phyloP scores from a whole-genome alignment of 2,888 invertebrate genomes.

The Sminthurinus aureus region DNA sequence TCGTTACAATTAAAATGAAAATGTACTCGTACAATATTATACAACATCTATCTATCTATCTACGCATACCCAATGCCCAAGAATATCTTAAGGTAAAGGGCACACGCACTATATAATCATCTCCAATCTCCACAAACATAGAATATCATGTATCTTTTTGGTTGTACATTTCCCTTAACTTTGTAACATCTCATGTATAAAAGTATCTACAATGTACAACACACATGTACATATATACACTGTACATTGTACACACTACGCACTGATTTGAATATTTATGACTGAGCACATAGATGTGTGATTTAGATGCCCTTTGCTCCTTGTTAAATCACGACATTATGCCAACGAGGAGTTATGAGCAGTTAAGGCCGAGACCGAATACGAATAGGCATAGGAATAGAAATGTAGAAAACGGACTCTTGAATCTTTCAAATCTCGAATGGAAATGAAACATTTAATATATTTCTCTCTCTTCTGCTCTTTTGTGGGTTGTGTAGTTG shows the following conservation, averaged over 20 bases:
- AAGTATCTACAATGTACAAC: no score
- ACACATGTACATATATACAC: background rate
- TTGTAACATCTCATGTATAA: no score
- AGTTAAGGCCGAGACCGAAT: background rate
- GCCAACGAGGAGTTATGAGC: background rate
- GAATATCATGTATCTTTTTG: background rate
- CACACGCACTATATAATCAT: no score
- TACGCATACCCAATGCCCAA: no score
- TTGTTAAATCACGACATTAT: conserved; percentile 28
- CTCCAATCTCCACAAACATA: background rate
- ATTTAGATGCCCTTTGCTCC: conserved; percentile 36
- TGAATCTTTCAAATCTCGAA: background rate
- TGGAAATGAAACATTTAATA: conserved; percentile 20
- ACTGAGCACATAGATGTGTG: conserved; percentile 18
- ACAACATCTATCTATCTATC: background rate
- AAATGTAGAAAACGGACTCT: background rate
- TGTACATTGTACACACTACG: background rate
- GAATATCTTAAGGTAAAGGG: no score
- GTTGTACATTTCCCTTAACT: background rate
- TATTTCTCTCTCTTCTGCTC: background rate
- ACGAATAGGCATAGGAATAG: background rate
- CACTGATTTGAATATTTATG: conserved; percentile 35
- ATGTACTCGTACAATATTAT: conserved; percentile 4
- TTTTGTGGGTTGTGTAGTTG: background rate
- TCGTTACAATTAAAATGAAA: conserved; percentile 14